These are phyloP conservation scores for Silurus aristotelis DNA, from an alignment of 2,797 vertebrate species.

Conservation along the genomic window DNA sequence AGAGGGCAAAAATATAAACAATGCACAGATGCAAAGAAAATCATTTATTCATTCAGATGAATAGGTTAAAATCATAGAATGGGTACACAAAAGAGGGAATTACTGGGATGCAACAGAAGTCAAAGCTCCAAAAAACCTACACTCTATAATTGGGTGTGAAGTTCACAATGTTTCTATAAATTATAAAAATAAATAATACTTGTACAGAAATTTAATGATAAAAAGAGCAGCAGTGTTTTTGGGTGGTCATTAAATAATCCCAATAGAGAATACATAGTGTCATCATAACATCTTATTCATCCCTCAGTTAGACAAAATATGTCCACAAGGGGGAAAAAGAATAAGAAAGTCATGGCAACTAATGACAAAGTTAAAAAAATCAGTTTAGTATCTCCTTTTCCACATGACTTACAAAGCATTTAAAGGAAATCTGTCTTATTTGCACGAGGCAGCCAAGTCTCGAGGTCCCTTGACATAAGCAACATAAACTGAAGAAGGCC, in stretches of 20 bases:
- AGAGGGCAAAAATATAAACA: not conserved
- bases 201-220: constrained; percentile 55
- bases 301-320: constrained; percentile 19
- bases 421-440: constrained; percentile 31
- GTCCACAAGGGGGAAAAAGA: constrained; percentile 8
- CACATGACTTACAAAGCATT: constrained; percentile 17
- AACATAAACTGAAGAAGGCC: constrained; percentile 39
- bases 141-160: constrained; percentile 39
- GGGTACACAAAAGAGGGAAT: constrained; percentile 49
- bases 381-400: constrained; percentile 17
- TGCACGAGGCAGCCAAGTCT: not conserved
- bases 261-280: constrained; percentile 52
- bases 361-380: constrained; percentile 26
- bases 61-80: constrained; percentile 57
- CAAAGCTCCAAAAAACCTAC: constrained; percentile 44
- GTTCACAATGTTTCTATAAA: constrained; percentile 59
- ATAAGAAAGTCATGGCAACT: constrained; percentile 20
- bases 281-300: constrained; percentile 38
- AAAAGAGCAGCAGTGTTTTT: constrained; percentile 59
- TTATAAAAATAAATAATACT: constrained; percentile 67
- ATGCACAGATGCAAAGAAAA: constrained; percentile 50
- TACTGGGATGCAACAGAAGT: constrained; percentile 41
- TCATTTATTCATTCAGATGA: constrained; percentile 62
- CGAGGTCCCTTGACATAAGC: constrained; percentile 33
- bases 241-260: constrained; percentile 51